These are phyloP conservation scores for Coenonympha arcania DNA, from an alignment of 2,888 invertebrate species.

Conservation along the genomic window DNA sequence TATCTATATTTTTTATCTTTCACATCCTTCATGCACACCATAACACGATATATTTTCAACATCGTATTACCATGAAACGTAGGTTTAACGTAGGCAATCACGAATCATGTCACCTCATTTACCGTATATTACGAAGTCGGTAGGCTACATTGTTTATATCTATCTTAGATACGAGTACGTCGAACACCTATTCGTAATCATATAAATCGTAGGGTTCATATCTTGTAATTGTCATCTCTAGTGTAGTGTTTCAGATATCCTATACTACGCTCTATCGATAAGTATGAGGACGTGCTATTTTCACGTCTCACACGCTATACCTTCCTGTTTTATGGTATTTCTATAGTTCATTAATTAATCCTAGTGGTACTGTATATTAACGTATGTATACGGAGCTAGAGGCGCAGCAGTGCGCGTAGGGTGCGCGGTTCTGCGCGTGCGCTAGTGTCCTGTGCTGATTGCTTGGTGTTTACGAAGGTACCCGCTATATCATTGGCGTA, in stretches of 20 bases:
- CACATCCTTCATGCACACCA: conserved; percentile 65
- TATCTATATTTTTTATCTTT: conserved; percentile 53
- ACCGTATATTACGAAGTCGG: conserved; percentile 30
- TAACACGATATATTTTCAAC: conserved; percentile 42
- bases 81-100: conserved; percentile 8
- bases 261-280: conserved; percentile 41
- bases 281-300: conserved; percentile 47
- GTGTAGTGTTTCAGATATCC: conserved; percentile 51
- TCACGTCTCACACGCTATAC: conserved; percentile 58
- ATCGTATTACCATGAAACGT: conserved; percentile 42
- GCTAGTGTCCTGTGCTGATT: conserved; percentile 61
- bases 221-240: conserved; percentile 51
- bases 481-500: conserved; percentile 99
- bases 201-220: conserved; percentile 55
- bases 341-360: conserved; percentile 52
- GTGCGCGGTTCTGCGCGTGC: conserved; percentile 38
- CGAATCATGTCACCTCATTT: conserved; percentile 42
- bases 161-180: conserved; percentile 27
- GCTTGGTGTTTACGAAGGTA: conserved; percentile 83
- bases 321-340: conserved; percentile 51
- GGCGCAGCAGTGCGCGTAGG: conserved; percentile 33
- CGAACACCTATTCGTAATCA: conserved; percentile 36
- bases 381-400: conserved; percentile 30
- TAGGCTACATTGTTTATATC: conserved; percentile 30
- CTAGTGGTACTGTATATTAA: conserved; percentile 34